Evolutionary conservation across 1,140 invertebrate species (phyloP).

Genomic region (Drosophila ironensis): DNA sequence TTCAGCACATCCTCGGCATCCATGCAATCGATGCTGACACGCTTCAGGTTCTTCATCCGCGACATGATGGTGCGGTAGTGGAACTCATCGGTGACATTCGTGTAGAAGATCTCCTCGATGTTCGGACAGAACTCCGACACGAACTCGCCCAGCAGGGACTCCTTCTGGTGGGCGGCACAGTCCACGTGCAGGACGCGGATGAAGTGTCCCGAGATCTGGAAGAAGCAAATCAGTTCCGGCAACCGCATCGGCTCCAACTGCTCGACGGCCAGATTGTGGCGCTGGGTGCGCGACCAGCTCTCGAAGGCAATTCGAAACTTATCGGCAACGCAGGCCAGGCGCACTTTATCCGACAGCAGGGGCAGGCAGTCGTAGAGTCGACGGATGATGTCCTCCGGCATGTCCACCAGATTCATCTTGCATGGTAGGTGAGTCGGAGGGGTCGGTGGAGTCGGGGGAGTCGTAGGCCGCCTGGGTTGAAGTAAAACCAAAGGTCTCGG

Average conservation of each 20-base stretch:
- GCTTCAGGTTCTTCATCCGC: conserved; percentile 27
- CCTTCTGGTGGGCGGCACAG: conserved; percentile 51
- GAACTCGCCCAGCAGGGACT: conserved; percentile 59
- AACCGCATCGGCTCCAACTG: conserved; percentile 53
- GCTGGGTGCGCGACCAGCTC: conserved; percentile 25
- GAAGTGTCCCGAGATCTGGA: conserved; percentile 48
- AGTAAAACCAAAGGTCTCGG: not conserved
- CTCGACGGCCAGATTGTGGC: conserved; percentile 19
- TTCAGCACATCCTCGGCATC: conserved; percentile 59
- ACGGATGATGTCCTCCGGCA: conserved; percentile 50
- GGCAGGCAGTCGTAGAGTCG: conserved; percentile 36
- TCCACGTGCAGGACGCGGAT: conserved; percentile 35
- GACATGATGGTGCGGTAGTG: conserved; percentile 41
- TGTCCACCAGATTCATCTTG: conserved; percentile 8
- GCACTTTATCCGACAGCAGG: conserved; percentile 38
- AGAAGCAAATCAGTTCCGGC: conserved; percentile 53
- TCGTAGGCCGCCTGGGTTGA: too few species aligned
- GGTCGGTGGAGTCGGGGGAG: not conserved
- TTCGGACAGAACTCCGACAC: conserved; percentile 53
- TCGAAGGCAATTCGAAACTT: conserved; percentile 47
- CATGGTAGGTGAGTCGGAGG: not conserved
- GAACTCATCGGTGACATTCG: conserved; percentile 63
- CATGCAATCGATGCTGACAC: conserved; percentile 47
- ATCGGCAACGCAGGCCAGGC: conserved; percentile 33
- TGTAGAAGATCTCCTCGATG: conserved; percentile 48